Base-by-base conservation (phyloP, 2,113 vertebrate species). In the Hymenochirus boettgeri region DNA sequence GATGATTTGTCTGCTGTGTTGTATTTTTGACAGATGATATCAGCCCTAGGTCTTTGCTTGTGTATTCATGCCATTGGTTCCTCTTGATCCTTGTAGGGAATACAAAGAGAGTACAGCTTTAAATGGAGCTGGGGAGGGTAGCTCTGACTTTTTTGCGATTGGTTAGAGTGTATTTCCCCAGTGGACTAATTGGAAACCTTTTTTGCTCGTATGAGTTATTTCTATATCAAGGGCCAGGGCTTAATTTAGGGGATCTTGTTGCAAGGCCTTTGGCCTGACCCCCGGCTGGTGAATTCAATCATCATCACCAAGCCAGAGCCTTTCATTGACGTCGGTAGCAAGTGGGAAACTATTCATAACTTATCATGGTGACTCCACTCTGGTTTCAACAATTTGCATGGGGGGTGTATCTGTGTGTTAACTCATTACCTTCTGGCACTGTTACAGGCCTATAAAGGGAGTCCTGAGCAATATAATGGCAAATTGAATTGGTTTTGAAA, bases 201-300 rank as follows among this genome's bases (percentile, higher is more conserved):
- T 9, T 47, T 25, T 47, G 17, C 21, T 7, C 13, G 8, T 22
- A 3, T 23, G 64, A 50, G 37, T 59, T 67, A 58, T 52, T 67
- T 52, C 22, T n/a, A 39, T 48, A 23, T 57, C 6, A 7, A 29
- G 42, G 22, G 46, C 23, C 25, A 8, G 54, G 7, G 21, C 45
- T 19, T 39, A 27, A 42, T 27, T 25, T 21, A 12, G 31, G 55
- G 45, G 25, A 25, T 66, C 45, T 39, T 22, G 13, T 52, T 59
- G 56, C 55, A 27, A 23, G 18, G 26, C n/a, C 26, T 8, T 33
- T 21, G n/a, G 29, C 7, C 19, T 19, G 6, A 18, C 31, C 23
- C 45, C 23, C 45, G 56, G 64, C 55, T 67, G 56, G 47, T 29
- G 29, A 54, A 17, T 57, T 57, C 62, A 65, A 65, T 65, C 62